Evolutionary conservation across 2,797 vertebrate genomes (phyloP), one percentile per base, ranked within the genome.

Genomic region (Hydrophis major): DNA sequence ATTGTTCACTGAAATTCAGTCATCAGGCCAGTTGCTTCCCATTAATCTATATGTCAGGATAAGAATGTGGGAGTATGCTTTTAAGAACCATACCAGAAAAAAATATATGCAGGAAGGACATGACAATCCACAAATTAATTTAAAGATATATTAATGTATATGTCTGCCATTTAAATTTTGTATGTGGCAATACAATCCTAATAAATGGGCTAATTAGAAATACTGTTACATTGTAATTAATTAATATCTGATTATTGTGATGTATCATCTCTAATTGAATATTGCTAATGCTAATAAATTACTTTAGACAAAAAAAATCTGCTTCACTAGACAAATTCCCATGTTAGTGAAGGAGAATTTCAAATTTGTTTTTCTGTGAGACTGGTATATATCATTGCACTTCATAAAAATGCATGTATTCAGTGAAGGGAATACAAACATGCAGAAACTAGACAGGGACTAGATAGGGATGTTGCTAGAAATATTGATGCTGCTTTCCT

Each of bases 161-260:
- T 88, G 13, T 37, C 57, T 1, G 0, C 69, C 93, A 90, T 42
- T 92, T 94, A 91, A 47, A 50, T n/a, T 93, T 18, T 20, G 56
- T 91, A 90, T 94, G 91, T 92, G 59, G 0, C 91, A 92, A 47
- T 66, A 59, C 6, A 37, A 3, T 59, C 8, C 59, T 66, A 93
- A 92, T 93, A 91, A 88, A 92, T 89, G 59, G 90, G 87, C 37
- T 89, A 89, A 13, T 87, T 93, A 90, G 1, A 93, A 60, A 42
- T 88, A 86, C 90, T 55, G 61, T 88, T 90, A 6, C 1, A 90
- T 61, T 66, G 63, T 74, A 88, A 94, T 94, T 92, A 92, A 94
- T 91, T 92, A 90, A 94, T 92, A 89, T 86, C 86, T 92, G 86
- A 50, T 89, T 94, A 94, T 91, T 92, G 89, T 92, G 88, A 94